Conservation (phyloP, 2,888 invertebrate genomes). For the Crossocerus cetratus region DNA sequence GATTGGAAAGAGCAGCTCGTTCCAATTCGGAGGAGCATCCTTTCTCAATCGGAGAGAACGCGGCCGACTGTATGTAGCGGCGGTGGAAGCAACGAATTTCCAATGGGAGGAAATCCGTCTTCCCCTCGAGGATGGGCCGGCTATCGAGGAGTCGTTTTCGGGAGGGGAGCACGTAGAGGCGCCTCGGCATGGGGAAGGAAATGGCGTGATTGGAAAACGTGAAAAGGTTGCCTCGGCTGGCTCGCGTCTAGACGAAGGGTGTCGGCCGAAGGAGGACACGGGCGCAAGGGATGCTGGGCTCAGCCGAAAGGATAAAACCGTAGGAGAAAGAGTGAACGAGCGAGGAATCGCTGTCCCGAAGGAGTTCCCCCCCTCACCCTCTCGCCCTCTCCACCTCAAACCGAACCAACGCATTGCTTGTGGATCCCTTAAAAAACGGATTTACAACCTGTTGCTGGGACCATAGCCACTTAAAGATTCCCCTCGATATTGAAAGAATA, state of each 20-base stretch:
- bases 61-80: constrained; percentile 10
- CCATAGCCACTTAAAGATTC: constrained; percentile 77
- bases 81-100: constrained; percentile 43
- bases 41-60: not conserved
- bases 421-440: constrained; percentile 74
- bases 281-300: constrained; percentile 26
- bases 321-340: constrained; percentile 39
- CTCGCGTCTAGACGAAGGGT: constrained; percentile 65
- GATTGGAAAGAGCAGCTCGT: constrained; percentile 26
- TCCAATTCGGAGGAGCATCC: constrained; percentile 25
- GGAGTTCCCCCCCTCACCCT: constrained; percentile 63
- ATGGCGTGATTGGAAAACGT: constrained; percentile 74
- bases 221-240: constrained; percentile 63
- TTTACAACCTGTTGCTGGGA: constrained; percentile 77
- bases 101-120: constrained; percentile 58
- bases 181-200: constrained; percentile 53
- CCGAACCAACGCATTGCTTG: constrained; percentile 60
- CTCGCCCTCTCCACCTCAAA: constrained; percentile 73
- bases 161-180: constrained; percentile 24
- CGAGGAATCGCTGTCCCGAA: constrained; percentile 64
- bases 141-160: constrained; percentile 25
- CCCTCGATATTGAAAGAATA: constrained; percentile 78
- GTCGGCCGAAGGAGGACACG: constrained; percentile 41
- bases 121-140: constrained; percentile 35
- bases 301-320: constrained; percentile 43